These are phyloP conservation scores for Salarias fasciatus DNA, from an alignment of 2,797 vertebrate genomes.

Conservation along the genomic window DNA sequence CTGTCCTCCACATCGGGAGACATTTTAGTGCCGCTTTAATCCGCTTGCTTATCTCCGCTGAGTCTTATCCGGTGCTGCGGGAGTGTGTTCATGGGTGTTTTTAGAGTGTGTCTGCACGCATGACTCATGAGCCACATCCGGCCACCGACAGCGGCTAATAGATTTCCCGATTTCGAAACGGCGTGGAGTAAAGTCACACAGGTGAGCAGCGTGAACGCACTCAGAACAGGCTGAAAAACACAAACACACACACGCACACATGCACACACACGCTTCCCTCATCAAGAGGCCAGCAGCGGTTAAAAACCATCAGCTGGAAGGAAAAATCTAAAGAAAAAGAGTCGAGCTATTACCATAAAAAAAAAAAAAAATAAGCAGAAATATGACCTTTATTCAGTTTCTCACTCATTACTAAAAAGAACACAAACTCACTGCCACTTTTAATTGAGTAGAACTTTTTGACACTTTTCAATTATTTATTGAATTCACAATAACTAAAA, in stretches of 20 bases:
- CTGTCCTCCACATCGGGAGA: conserved; percentile 56
- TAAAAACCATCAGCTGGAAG: conserved; percentile 12
- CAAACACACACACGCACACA: neutral
- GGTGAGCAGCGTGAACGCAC: conserved; percentile 21
- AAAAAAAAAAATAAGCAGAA: neutral
- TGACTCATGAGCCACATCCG: conserved; percentile 36
- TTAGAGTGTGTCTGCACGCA: neutral
- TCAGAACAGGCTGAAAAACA: conserved; percentile 7
- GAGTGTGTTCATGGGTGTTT: conserved; percentile 7
- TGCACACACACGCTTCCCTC: neutral
- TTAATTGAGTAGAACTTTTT: neutral
- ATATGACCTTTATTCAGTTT: neutral
- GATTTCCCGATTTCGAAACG: conserved; percentile 44
- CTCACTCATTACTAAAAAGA: no score
- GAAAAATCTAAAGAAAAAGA: neutral
- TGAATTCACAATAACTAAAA: no score
- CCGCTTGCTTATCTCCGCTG: conserved; percentile 56
- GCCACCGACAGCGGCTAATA: conserved; percentile 43
- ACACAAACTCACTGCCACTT: neutral
- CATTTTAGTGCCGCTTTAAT: conserved; percentile 64
- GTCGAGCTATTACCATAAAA: neutral
- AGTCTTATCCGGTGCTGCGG: conserved; percentile 26
- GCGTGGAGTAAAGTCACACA: conserved; percentile 27
- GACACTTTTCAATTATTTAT: neutral
- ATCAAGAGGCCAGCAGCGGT: neutral